Base-by-base conservation (phyloP, 2,888 invertebrate genomes). In the Silvanus unidentatus region DNA sequence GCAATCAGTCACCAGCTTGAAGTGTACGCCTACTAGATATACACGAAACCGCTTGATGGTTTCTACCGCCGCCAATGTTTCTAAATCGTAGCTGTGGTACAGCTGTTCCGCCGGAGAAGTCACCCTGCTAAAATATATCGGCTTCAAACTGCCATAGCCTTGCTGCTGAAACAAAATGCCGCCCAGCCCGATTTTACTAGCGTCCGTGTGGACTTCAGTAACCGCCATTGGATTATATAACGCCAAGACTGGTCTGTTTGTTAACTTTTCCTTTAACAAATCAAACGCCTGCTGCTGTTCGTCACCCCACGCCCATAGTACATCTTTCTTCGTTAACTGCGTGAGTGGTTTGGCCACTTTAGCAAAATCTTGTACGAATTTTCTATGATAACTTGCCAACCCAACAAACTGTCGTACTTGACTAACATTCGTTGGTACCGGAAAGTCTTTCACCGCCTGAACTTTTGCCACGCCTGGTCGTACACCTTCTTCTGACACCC, bases 101-200 rank as follows among this genome's bases (percentile, higher is more conserved):
- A 32, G 14, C 15, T 43, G 38, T 50, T 71, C 68, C 1, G 55
- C 46, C 5, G 36, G 43, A 1, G 56, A 55, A 1, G 64, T 56
- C 10, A 55, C 54, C 29, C 61, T 52, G 37, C 62, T 64, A 16
- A 50, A 55, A 44, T 62, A 68, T 4, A 50, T 47, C n/a, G 52
- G 50, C 16, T 52, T 38, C 29, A 51, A 34, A 9, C 30, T 15
- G 14, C 40, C 44, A n/a, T 50, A 47, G n/a, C 22, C 29, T 38
- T 49, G 45, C 39, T 42, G 15, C 44, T 58, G 57, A 2, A 58
- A 29, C 2, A 60, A 13, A 2, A 57, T 53, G 2, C 47, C 57
- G 2, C 47, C 56, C 9, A 56, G n/a, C 1, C 59, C 57, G 1
- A 37, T 5, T 22, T 47, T 15, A 32, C 54, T 54, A 10, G 53